phyloP scores from a whole-genome alignment of 2,888 invertebrate species.

The Volucella inflata region DNA sequence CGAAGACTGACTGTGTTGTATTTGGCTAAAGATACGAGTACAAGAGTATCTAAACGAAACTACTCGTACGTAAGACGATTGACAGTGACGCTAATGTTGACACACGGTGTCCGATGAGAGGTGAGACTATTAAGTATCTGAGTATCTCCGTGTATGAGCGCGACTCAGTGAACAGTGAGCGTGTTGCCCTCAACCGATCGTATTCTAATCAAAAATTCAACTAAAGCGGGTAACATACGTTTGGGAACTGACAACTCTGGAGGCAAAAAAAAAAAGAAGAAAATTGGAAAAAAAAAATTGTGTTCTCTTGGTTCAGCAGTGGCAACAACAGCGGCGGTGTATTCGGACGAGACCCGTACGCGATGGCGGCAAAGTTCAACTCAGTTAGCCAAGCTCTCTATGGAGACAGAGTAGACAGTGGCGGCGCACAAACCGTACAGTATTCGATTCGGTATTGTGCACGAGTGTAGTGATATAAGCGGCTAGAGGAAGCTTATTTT shows the following conservation, averaged over 20 bases:
- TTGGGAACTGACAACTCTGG: constrained; percentile 54
- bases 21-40: constrained; percentile 9
- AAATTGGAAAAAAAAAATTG: constrained; percentile 17
- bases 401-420: constrained; percentile 56
- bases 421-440: constrained; percentile 46
- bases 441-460: constrained; percentile 38
- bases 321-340: background rate
- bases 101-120: constrained; percentile 42
- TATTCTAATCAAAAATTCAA: constrained; percentile 76
- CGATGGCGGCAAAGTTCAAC: constrained; percentile 70
- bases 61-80: constrained; percentile 26
- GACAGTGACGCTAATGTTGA: constrained; percentile 11
- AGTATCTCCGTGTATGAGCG: constrained; percentile 14
- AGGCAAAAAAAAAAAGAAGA: constrained; percentile 29
- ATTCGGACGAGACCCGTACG: constrained; percentile 58
- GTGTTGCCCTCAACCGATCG: constrained; percentile 72
- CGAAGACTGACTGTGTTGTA: too few species aligned
- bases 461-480: constrained; percentile 39
- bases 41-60: constrained; percentile 39
- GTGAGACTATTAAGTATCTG: constrained; percentile 14
- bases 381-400: constrained; percentile 69
- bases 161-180: constrained; percentile 34
- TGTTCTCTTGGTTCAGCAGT: constrained; percentile 16
- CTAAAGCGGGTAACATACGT: constrained; percentile 69
- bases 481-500: constrained; percentile 69